phyloP scores from a whole-genome alignment of 23 tunicate genomes.

The Oikopleura dioica region DNA sequence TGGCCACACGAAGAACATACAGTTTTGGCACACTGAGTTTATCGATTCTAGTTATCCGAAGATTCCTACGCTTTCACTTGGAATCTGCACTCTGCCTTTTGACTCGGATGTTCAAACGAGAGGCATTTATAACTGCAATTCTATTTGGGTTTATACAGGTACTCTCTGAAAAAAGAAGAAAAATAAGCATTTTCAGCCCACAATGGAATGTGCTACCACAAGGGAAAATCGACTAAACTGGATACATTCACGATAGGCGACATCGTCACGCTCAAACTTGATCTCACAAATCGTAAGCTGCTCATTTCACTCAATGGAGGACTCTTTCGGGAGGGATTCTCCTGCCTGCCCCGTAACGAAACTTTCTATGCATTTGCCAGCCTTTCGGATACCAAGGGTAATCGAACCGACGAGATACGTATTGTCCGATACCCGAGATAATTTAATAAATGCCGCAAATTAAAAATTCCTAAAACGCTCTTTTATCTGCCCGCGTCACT shows the following conservation, averaged over 20 bases:
- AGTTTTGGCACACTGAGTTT: neutral
- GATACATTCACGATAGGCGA: neutral
- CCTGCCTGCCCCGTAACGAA: neutral
- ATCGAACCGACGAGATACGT: too few relatives aligned
- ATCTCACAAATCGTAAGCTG: neutral
- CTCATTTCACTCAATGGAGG: neutral
- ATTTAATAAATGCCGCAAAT: too few relatives aligned
- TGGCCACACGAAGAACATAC: neutral
- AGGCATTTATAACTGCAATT: neutral
- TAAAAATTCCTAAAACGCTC: too few relatives aligned
- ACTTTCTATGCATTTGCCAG: neutral
- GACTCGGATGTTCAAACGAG: neutral
- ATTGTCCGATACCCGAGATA: too few relatives aligned
- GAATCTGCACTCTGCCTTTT: neutral
- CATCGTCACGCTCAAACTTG: neutral
- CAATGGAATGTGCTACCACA: conserved; percentile 5
- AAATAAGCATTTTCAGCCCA: too few relatives aligned
- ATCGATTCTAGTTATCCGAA: neutral
- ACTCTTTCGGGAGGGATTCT: neutral
- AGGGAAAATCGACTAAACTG: neutral
- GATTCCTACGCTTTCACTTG: neutral
- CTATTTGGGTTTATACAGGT: conserved; percentile 3
- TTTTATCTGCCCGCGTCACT: too few relatives aligned
- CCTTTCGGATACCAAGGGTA: neutral
- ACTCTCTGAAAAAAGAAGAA: too few relatives aligned